These are phyloP conservation scores for Omphaloscelis lunosa DNA, from an alignment of 2,888 invertebrate genomes.

Conservation along the genomic window DNA sequence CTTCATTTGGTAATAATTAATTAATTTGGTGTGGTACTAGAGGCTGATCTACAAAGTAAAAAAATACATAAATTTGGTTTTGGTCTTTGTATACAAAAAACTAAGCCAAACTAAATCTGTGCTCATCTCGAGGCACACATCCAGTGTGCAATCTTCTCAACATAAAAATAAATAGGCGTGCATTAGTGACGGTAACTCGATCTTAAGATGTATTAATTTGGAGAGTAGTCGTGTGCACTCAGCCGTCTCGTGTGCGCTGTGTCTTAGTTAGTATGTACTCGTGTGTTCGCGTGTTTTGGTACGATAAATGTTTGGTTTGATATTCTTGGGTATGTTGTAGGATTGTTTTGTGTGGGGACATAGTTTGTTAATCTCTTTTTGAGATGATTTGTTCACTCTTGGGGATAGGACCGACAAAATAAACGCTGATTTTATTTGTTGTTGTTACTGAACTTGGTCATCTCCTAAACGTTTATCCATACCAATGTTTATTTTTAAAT, in stretches of 20 bases:
- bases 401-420: neutral
- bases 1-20: neutral
- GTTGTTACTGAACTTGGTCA: neutral
- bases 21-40: neutral
- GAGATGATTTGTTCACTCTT: neutral
- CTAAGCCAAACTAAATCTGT: neutral
- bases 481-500: neutral
- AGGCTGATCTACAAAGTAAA: neutral
- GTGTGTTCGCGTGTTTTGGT: slow-evolving; percentile 29
- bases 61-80: neutral
- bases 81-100: neutral
- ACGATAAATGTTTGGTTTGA: slow-evolving; percentile 49
- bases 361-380: neutral
- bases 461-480: neutral
- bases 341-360: neutral
- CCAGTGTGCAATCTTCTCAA: slow-evolving; percentile 58
- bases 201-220: slow-evolving; percentile 74
- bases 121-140: neutral
- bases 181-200: slow-evolving; percentile 76
- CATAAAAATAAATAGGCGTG: slow-evolving; percentile 71
- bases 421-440: neutral
- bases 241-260: slow-evolving; percentile 46
- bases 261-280: slow-evolving; percentile 39
- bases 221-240: slow-evolving; percentile 67
- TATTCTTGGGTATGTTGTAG: neutral